Base-by-base conservation (phyloP, 2,797 vertebrate genomes). In the Eptatretus atami region DNA sequence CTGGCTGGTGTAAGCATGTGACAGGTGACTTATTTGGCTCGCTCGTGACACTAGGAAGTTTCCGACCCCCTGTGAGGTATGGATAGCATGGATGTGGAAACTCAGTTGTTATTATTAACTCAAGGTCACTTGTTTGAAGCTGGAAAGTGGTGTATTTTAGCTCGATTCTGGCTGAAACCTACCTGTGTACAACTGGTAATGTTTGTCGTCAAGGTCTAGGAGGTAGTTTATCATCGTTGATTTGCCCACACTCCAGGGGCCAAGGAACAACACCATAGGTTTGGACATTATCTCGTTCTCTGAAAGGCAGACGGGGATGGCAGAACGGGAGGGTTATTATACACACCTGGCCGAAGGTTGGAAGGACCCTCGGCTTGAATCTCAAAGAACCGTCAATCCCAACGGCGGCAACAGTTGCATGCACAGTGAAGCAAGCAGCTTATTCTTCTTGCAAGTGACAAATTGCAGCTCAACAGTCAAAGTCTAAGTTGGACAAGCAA, bases 141-240 rank as follows among this genome's bases (percentile, higher is more conserved):
- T 53, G 31, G 31, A 15, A 25, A 55, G 19, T 61, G 64, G 19
- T 12, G 13, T 65, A 53, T 15, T 65, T 61, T 52, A 24, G 60
- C 31, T 44, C 6, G 31, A 44, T 44, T 44, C 31, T 8, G 31
- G 31, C 31, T 77, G 69, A 75, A 78, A 65, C 12, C 67, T 74
- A 80, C 80, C 80, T 76, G 80, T 82, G 67, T 98, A 98, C 66
- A 96, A 80, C 76, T 95, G 84, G 71, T 95, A 87, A 63, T 83
- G 83, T 67, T 80, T 84, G 67, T 94, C 74, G 2, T 80, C 79
- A 72, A 96, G 74, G 66, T 88, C 92, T 52, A 98, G 77, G 74
- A 96, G 84, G 77, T 96, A 98, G 78, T 98, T 96, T 75, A 98
- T 83, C 92, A 98, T 98, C 70, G 86, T 86, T 67, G 92, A 96